Conservation (phyloP, 2,888 invertebrate species). For the Rhagophthalmus giganteus region DNA sequence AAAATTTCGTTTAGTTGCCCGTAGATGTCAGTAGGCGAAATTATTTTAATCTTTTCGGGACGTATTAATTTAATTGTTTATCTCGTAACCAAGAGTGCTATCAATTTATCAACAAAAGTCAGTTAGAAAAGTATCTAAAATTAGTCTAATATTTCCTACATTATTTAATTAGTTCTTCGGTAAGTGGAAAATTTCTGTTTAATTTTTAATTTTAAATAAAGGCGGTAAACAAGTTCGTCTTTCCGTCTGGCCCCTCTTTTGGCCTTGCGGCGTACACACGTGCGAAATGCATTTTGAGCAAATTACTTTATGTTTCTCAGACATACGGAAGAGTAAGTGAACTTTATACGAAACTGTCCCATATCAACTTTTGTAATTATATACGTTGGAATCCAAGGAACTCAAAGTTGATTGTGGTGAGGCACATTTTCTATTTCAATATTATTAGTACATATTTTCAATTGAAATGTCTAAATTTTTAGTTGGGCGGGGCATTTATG, state of each 20-base stretch:
- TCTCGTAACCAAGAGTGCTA: slow-evolving; percentile 32
- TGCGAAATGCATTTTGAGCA: slow-evolving; percentile 37
- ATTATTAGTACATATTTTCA: too few relatives aligned
- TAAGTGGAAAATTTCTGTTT: slow-evolving; percentile 8
- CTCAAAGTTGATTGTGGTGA: neutral
- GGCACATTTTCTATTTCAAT: too few relatives aligned
- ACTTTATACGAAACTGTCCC: neutral
- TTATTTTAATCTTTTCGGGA: too few relatives aligned
- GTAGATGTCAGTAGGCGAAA: too few relatives aligned
- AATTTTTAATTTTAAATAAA: slow-evolving; percentile 3
- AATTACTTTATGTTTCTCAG: slow-evolving; percentile 42
- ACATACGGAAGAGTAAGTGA: slow-evolving; percentile 32
- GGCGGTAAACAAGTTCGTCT: slow-evolving; percentile 9
- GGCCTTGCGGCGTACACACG: slow-evolving; percentile 17
- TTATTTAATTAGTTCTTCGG: slow-evolving; percentile 1
- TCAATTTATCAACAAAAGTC: slow-evolving; percentile 21
- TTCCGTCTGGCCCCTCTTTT: slow-evolving; percentile 16
- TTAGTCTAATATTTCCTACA: slow-evolving; percentile 1
- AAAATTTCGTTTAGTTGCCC: too few relatives aligned
- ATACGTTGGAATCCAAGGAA: neutral
- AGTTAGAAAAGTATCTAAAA: slow-evolving; percentile 6
- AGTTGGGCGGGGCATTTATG: slow-evolving; percentile 33
- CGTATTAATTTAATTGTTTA: slow-evolving; percentile 37
- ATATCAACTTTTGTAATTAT: neutral
- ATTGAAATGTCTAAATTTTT: slow-evolving; percentile 15